A percentile compares a stretch with the other conserved stretches of the same genome.
Evolutionary conservation across 2,797 vertebrate species (phyloP).

Genomic region (Apogon hyalosoma): DNA sequence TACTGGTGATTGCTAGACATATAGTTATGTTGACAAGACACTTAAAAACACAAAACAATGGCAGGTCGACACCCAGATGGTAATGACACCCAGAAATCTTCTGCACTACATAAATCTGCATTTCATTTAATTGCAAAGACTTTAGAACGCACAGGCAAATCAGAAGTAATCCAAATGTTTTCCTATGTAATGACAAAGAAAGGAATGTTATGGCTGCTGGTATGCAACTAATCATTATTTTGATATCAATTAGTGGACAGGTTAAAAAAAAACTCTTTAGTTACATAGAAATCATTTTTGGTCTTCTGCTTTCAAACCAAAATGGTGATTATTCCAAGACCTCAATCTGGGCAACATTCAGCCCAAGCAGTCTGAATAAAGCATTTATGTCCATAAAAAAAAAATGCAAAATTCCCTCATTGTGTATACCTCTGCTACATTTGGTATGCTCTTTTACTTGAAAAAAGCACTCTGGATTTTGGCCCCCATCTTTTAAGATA

Average conservation of each 20-base stretch:
- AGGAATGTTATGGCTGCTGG: constrained; percentile 20
- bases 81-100: constrained; percentile 37
- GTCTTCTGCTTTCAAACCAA: too few species aligned
- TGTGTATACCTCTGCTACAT: too few species aligned
- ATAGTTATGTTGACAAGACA: constrained; percentile 37
- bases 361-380: too few species aligned
- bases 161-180: constrained; percentile 23
- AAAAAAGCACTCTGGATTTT: constrained; percentile 1
- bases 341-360: too few species aligned
- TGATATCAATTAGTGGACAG: constrained; percentile 14
- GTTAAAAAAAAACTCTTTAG: neutral
- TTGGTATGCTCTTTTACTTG: neutral
- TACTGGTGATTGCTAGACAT: constrained; percentile 45
- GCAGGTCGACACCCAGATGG: constrained; percentile 34
- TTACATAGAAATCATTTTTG: too few species aligned
- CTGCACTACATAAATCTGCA: constrained; percentile 26
- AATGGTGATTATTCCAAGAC: too few species aligned
- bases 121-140: constrained; percentile 33
- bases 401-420: too few species aligned
- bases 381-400: too few species aligned
- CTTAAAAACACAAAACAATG: constrained; percentile 42
- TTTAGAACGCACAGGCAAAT: constrained; percentile 9
- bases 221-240: constrained; percentile 15
- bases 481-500: neutral
- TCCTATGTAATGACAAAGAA: constrained; percentile 26